phyloP scores from a whole-genome alignment of 2,888 invertebrate species.

The Drosophila heteroneura region DNA sequence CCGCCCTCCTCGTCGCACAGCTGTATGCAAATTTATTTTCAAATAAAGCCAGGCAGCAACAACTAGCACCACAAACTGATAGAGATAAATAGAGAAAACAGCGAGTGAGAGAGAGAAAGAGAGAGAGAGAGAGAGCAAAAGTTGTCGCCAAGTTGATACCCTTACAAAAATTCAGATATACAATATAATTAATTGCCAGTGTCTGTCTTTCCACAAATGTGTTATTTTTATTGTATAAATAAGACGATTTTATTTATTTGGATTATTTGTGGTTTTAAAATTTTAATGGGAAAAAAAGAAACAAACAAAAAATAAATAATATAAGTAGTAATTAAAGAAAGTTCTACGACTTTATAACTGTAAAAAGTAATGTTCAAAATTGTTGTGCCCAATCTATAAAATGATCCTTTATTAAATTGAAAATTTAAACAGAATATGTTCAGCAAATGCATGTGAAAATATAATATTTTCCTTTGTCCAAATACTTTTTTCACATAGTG shows the following conservation, averaged over 20 bases:
- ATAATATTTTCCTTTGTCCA: neutral
- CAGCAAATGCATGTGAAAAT: neutral
- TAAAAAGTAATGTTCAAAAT: neutral
- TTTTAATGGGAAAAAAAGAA: neutral
- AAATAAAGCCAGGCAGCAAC: constrained; percentile 64
- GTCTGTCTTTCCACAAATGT: neutral
- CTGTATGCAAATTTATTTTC: constrained; percentile 77
- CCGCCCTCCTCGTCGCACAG: constrained; percentile 54
- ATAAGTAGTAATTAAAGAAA: neutral
- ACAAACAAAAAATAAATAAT: neutral
- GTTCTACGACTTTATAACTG: neutral
- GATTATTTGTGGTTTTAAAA: neutral
- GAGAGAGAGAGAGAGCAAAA: neutral
- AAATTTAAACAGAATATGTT: neutral
- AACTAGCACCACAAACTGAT: constrained; percentile 14
- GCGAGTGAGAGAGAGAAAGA: neutral
- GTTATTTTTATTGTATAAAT: neutral
- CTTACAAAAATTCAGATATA: neutral
- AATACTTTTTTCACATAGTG: neutral
- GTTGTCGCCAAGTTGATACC: neutral
- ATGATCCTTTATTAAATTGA: too few species aligned
- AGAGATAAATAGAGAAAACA: neutral
- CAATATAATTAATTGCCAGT: neutral
- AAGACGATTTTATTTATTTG: neutral
- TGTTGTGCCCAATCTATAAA: neutral